A percentile compares a stretch with the other conserved stretches of the same genome.
phyloP scores from a whole-genome alignment of 2,888 invertebrate genomes.

The Tachina lurida region DNA sequence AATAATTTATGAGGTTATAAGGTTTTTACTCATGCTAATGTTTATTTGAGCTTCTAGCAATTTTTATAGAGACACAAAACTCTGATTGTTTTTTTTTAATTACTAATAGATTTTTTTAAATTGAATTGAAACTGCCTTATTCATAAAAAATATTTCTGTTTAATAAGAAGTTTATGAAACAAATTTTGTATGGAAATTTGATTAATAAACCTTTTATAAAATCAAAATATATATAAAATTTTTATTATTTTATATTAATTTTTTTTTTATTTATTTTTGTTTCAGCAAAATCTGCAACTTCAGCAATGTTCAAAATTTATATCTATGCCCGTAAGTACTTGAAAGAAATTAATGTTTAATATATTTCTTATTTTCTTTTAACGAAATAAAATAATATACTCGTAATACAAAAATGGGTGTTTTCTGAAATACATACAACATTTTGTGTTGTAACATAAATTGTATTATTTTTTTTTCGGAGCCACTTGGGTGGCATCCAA shows the following conservation, averaged over 20 bases:
- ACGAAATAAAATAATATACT: background rate
- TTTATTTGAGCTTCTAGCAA: background rate
- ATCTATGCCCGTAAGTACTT: background rate
- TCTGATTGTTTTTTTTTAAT: background rate
- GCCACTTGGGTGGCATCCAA: conserved; percentile 57
- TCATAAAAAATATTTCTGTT: too few species aligned
- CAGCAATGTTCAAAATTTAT: background rate
- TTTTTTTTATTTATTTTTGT: background rate
- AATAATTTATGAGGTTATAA: conserved; percentile 12
- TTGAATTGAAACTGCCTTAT: too few species aligned
- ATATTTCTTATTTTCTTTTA: background rate
- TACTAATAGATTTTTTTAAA: too few species aligned
- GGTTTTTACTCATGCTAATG: background rate
- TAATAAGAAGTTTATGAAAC: too few species aligned
- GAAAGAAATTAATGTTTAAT: background rate
- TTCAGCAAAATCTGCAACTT: background rate
- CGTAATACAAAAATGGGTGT: background rate
- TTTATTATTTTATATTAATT: too few species aligned
- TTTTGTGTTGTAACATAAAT: background rate
- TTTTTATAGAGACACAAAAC: background rate
- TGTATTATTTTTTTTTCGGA: background rate
- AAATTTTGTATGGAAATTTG: too few species aligned
- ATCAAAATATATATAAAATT: too few species aligned
- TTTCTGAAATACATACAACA: background rate
- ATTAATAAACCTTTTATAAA: too few species aligned